Evolutionary conservation across 2,797 vertebrate genomes (phyloP).

Genomic region (Onychomys torridus): DNA sequence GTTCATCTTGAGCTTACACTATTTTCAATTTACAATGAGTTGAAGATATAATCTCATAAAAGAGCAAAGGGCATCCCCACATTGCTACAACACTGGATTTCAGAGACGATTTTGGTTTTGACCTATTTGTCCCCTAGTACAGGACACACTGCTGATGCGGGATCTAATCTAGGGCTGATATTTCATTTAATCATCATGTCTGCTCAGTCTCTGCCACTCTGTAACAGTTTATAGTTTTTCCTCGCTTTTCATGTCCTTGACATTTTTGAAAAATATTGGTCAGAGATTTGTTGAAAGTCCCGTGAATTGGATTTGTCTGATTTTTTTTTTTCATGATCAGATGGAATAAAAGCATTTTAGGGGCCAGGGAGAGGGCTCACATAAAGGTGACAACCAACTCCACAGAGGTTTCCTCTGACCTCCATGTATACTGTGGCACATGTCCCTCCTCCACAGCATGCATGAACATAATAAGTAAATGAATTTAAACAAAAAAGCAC

Average conservation of each 20-base stretch:
- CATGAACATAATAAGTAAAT: background rate
- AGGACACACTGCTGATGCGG: constrained; percentile 8
- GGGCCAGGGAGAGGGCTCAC: background rate
- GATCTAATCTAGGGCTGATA: background rate
- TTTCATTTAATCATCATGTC: background rate
- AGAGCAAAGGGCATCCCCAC: background rate
- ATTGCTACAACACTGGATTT: constrained; percentile 41
- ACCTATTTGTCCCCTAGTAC: background rate
- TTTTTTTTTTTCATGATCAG: background rate
- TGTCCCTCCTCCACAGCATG: background rate
- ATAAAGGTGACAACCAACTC: background rate
- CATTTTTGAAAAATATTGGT: background rate
- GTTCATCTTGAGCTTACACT: background rate
- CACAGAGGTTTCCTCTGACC: background rate
- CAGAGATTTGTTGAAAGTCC: background rate
- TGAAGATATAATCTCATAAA: background rate
- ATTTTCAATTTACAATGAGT: background rate
- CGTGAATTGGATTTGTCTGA: background rate
- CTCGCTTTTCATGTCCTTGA: constrained; percentile 31
- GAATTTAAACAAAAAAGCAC: background rate
- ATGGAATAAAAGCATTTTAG: background rate
- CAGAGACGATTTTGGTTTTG: constrained; percentile 15
- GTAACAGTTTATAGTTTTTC: background rate
- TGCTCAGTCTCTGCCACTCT: background rate
- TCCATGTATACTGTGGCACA: background rate